Conservation (phyloP, 2,113 vertebrate species). For the Phycodurus eques region DNA sequence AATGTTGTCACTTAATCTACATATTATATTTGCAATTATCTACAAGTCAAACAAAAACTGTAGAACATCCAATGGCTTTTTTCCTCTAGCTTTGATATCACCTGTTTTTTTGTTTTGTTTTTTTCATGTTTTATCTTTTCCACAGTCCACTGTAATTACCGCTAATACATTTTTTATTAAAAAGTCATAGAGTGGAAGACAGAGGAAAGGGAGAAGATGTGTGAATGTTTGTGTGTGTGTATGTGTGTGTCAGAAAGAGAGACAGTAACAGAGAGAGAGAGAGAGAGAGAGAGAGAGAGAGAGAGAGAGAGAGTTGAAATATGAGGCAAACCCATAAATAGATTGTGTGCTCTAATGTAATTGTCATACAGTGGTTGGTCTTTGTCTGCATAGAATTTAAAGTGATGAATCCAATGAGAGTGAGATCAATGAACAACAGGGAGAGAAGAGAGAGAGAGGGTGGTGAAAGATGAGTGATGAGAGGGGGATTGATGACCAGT, state of each 20-base stretch:
- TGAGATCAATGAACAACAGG: slow-evolving; percentile 60
- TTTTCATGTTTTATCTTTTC: slow-evolving; percentile 56
- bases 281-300: slow-evolving; percentile 1
- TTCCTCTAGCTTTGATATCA: slow-evolving; percentile 67
- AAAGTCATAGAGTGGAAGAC: slow-evolving; percentile 66
- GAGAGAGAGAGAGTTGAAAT: slow-evolving; percentile 58
- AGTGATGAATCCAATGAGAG: slow-evolving; percentile 64
- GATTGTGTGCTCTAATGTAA: slow-evolving; percentile 73
- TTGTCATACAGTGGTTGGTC: slow-evolving; percentile 70
- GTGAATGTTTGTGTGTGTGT: not conserved
- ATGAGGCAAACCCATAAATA: slow-evolving; percentile 73
- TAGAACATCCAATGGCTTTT: slow-evolving; percentile 13
- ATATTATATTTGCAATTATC: slow-evolving; percentile 13
- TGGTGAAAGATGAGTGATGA: slow-evolving; percentile 55
- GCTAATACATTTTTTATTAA: slow-evolving; percentile 77
- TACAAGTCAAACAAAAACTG: slow-evolving; percentile 45
- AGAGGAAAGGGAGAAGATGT: slow-evolving; percentile 8
- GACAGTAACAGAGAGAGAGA: too few species aligned
- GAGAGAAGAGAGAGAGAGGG: slow-evolving; percentile 39
- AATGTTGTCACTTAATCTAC: not conserved
- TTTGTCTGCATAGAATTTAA: slow-evolving; percentile 69
- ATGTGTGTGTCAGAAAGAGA: not conserved
- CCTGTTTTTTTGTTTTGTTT: slow-evolving; percentile 55
- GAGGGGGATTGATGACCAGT: slow-evolving; percentile 51
- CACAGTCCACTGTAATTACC: slow-evolving; percentile 60